Conservation (phyloP, 2,113 vertebrate genomes). For the Australoheros scitulus region DNA sequence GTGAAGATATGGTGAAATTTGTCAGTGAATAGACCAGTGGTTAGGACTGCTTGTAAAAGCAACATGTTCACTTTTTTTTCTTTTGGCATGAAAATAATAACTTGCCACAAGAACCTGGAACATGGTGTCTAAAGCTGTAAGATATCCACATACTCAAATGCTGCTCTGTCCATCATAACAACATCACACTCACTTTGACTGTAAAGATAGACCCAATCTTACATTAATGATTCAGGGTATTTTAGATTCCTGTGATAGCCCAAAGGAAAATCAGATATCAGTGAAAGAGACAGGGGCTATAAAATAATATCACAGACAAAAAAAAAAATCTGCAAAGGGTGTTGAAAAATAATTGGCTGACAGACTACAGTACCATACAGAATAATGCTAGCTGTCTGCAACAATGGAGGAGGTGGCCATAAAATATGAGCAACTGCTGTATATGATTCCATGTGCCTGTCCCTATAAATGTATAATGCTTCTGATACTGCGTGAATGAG, state of each 20-base stretch:
- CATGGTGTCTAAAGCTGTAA: neutral
- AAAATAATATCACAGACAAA: neutral
- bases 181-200: neutral
- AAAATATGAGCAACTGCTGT: conserved; percentile 7
- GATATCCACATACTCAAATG: neutral
- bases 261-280: neutral
- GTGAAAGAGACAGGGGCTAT: neutral
- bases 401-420: neutral
- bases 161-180: conserved; percentile 8
- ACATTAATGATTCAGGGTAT: neutral
- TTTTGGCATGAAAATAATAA: conserved; percentile 2
- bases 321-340: neutral
- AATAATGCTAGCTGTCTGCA: neutral
- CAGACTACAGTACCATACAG: neutral
- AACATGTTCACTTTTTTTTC: neutral
- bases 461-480: conserved; percentile 10
- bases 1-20: conserved; percentile 9
- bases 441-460: conserved; percentile 2
- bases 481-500: neutral
- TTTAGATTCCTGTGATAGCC: neutral
- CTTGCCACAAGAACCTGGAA: neutral
- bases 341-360: conserved; percentile 4
- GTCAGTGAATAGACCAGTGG: neutral
- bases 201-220: neutral
- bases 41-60: neutral